These are phyloP conservation scores for Protophormia terraenovae DNA, from an alignment of 2,888 invertebrate species.

Conservation along the genomic window DNA sequence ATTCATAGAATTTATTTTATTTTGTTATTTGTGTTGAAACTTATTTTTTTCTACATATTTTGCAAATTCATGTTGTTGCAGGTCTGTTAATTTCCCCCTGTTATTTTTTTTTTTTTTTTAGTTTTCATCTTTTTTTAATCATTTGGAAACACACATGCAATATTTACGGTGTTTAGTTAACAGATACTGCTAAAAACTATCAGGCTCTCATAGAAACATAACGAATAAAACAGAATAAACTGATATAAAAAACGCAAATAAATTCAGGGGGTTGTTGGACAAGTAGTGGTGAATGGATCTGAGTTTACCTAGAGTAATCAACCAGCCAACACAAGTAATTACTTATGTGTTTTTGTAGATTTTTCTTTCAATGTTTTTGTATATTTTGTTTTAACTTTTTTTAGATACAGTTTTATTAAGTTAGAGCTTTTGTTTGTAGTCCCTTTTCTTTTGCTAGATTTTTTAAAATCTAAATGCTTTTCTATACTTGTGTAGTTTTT, in stretches of 20 bases:
- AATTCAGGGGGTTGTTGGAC: constrained; percentile 35
- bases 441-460: background rate
- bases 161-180: constrained; percentile 59
- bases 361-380: background rate
- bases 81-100: constrained; percentile 58
- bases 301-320: background rate
- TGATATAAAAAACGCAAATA: constrained; percentile 22
- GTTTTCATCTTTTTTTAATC: background rate
- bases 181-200: constrained; percentile 35
- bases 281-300: constrained; percentile 21
- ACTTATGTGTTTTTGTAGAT: constrained; percentile 26
- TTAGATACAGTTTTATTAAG: constrained; percentile 6
- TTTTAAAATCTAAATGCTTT: background rate
- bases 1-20: constrained; percentile 46
- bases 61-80: constrained; percentile 61
- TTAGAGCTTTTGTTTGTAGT: background rate
- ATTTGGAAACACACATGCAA: constrained; percentile 55
- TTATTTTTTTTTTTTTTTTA: background rate
- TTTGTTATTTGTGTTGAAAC: constrained; percentile 35
- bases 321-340: constrained; percentile 37
- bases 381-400: constrained; percentile 6
- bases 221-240: background rate
- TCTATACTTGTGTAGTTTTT: constrained; percentile 15
- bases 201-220: constrained; percentile 11
- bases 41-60: constrained; percentile 20